Conservation (phyloP, 2,888 invertebrate genomes). For the Callyntrura guangdongensis region DNA sequence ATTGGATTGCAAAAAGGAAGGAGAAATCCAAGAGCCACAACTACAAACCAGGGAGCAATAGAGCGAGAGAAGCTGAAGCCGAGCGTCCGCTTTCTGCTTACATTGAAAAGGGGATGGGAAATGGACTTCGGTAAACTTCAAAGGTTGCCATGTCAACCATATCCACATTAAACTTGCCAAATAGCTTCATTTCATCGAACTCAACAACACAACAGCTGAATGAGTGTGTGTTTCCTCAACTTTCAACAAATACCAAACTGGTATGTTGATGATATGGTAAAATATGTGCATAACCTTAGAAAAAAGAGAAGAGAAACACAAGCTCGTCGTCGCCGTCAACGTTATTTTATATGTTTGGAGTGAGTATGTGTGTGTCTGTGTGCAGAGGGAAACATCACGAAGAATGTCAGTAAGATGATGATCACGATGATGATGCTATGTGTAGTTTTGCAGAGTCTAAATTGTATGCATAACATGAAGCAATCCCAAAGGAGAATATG, state of each 20-base stretch:
- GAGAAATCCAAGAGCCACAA: slow-evolving; percentile 77
- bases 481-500: slow-evolving; percentile 72
- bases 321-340: slow-evolving; percentile 18
- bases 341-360: not conserved
- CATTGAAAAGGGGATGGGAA: slow-evolving; percentile 77
- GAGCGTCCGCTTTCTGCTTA: slow-evolving; percentile 46
- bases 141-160: slow-evolving; percentile 83
- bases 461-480: slow-evolving; percentile 71
- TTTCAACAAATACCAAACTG: slow-evolving; percentile 65
- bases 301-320: slow-evolving; percentile 44
- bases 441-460: slow-evolving; percentile 20
- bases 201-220: slow-evolving; percentile 72
- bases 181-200: slow-evolving; percentile 77
- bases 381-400: slow-evolving; percentile 4
- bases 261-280: slow-evolving; percentile 76
- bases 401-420: slow-evolving; percentile 51
- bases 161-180: slow-evolving; percentile 80
- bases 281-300: slow-evolving; percentile 78
- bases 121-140: slow-evolving; percentile 84
- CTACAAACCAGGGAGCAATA: slow-evolving; percentile 3
- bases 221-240: slow-evolving; percentile 60
- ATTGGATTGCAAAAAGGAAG: slow-evolving; percentile 83
- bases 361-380: not conserved
- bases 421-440: slow-evolving; percentile 33
- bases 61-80: slow-evolving; percentile 43